Base-by-base conservation (phyloP, 2,888 invertebrate species). In the Bellardia bayeri region DNA sequence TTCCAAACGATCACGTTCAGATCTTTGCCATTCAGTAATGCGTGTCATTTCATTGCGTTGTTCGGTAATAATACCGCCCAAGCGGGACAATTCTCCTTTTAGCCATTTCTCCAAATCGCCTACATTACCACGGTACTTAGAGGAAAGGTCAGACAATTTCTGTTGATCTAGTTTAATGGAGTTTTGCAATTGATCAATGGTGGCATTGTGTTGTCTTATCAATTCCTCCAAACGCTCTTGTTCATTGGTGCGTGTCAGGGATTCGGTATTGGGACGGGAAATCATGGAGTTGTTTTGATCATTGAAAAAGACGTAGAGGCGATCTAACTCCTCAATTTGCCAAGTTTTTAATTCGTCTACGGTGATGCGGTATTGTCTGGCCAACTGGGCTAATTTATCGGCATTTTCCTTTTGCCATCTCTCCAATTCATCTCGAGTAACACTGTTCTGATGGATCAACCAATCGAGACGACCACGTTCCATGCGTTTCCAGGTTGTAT, bases 361-460 rank as follows among this genome's bases (percentile, higher is more conserved):
- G 0, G 90, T 88, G 3, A 93, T 89, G 0, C 89, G 89, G 54
- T 93, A 92, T 45, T 90, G 90, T 3, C 88, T 79, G 0, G 93
- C 92, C 37, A 90, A 51, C 16, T 90, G 88, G 2, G 84, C 76
- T 13, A 93, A 75, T 84, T 90, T 91, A 3, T 89, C 90, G 5
- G 86, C 88, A 69, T 93, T 93, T 63, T 92, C 91, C 1, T 37
- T 89, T 81, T 93, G 93, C 93, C 93, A 93, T 42, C 91, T 92
- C 5, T 91, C 91, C 11, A 93, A 90, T 8, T 93, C 93, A n/a
- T 92, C 91, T 0, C 87, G 85, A 0, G 90, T 91, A 0, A 91
- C 88, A 42, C 93, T 91, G 75, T 93, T 93, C 78, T 93, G 93
- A 81, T 93, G 92, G 8, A 93, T 91, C 7, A 93, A 76, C 93